phyloP scores from a whole-genome alignment of 2,888 invertebrate species.

The Caenorhabditis japonica region DNA sequence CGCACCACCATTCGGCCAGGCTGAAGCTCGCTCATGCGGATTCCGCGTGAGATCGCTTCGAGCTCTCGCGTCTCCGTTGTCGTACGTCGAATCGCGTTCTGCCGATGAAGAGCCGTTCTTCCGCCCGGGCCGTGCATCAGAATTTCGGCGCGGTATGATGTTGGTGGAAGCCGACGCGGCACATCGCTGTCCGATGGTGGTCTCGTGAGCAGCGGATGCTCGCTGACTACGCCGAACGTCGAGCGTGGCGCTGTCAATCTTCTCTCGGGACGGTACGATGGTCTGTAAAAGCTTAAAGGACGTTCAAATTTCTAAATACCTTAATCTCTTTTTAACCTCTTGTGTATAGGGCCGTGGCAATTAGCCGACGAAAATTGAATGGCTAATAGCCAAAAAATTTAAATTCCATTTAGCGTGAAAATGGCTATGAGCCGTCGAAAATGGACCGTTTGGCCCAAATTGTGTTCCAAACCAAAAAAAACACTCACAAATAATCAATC shows the following conservation, averaged over 20 bases:
- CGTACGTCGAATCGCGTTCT: conserved; percentile 48
- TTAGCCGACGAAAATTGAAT: no score
- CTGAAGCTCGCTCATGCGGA: conserved; percentile 20
- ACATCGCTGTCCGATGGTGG: conserved; percentile 20
- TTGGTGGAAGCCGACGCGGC: conserved; percentile 5
- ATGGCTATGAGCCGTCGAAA: no score
- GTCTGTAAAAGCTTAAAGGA: conserved; percentile 20
- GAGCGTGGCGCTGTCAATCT: conserved; percentile 6
- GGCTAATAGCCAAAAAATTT: no score
- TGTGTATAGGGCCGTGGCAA: no score
- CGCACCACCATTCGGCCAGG: conserved; percentile 26
- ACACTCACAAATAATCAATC: conserved; percentile 32
- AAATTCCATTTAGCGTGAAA: no score
- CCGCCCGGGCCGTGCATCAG: conserved; percentile 1
- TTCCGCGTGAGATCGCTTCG: conserved; percentile 14
- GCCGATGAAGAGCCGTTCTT: conserved; percentile 32
- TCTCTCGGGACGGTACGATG: conserved; percentile 20
- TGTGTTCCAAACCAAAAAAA: not conserved
- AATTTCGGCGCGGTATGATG: conserved; percentile 15
- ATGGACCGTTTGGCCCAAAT: not conserved
- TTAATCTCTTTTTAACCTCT: no score
- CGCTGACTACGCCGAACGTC: conserved; percentile 16
- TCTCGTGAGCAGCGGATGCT: conserved; percentile 56
- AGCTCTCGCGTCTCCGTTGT: conserved; percentile 31
- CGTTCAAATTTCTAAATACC: no score